Conservation (phyloP, 2,888 invertebrate genomes). For the Drosophila rubida region DNA sequence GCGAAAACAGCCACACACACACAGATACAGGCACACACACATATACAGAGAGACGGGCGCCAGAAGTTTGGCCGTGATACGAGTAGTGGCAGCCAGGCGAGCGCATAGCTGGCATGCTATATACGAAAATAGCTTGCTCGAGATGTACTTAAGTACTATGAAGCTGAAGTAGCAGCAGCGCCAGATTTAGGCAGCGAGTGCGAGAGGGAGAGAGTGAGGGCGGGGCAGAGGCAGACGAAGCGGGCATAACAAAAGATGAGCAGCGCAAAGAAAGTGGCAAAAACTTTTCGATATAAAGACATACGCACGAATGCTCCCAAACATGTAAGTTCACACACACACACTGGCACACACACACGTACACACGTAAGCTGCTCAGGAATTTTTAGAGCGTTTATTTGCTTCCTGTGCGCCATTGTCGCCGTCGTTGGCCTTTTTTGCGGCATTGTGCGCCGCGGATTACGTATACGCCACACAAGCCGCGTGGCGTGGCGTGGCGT, state of each 20-base stretch:
- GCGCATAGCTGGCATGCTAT: constrained; percentile 20
- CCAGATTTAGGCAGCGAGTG: neutral
- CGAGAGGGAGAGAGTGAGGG: neutral
- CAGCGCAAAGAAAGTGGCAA: constrained; percentile 73
- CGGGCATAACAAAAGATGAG: constrained; percentile 80
- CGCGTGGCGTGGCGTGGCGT: too few species aligned
- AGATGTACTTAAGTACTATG: constrained; percentile 14
- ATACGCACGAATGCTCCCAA: constrained; percentile 70
- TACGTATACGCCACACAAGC: constrained; percentile 62
- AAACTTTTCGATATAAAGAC: constrained; percentile 78
- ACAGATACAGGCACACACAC: constrained; percentile 15
- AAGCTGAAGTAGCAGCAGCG: constrained; percentile 12
- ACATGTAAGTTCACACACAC: constrained; percentile 19
- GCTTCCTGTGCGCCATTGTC: constrained; percentile 71
- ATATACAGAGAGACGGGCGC: constrained; percentile 10
- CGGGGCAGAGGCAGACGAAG: constrained; percentile 26
- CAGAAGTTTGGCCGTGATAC: constrained; percentile 42
- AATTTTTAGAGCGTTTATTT: constrained; percentile 70
- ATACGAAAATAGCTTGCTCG: constrained; percentile 42
- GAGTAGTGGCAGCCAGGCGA: constrained; percentile 63
- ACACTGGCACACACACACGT: constrained; percentile 20
- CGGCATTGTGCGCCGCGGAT: constrained; percentile 52
- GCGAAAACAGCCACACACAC: constrained; percentile 17
- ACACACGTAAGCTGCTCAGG: constrained; percentile 62
- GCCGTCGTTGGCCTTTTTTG: constrained; percentile 36